Percentiles rank a stretch among this genome's conserved stretches.
Conservation (phyloP, 2,888 invertebrate species). For the Andrena bicolor region DNA sequence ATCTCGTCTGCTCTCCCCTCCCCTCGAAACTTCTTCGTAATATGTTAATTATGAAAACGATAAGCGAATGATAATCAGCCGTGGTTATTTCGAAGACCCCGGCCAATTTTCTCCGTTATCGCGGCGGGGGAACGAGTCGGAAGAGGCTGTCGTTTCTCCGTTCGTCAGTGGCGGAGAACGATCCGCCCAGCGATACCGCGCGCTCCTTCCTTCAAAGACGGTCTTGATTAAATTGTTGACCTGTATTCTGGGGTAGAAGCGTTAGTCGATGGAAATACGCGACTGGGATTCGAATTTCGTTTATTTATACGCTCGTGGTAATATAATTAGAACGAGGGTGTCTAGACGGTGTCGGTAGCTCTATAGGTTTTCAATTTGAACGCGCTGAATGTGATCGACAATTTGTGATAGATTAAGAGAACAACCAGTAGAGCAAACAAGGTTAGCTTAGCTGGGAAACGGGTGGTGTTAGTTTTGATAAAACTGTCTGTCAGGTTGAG, state of each 20-base stretch:
- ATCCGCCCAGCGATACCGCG: background rate
- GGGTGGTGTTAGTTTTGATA: too few relatives aligned
- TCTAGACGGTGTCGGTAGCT: too few relatives aligned
- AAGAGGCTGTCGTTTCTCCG: slow-evolving; percentile 12
- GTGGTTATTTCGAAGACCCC: slow-evolving; percentile 32
- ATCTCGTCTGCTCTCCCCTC: slow-evolving; percentile 57
- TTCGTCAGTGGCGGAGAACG: slow-evolving; percentile 12
- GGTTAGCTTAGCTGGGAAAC: too few relatives aligned
- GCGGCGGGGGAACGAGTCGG: slow-evolving; percentile 7
- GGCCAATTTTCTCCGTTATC: slow-evolving; percentile 33
- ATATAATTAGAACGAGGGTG: background rate
- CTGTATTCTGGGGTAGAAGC: slow-evolving; percentile 4
- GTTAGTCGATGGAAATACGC: background rate
- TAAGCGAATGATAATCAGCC: slow-evolving; percentile 60
- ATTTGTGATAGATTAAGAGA: too few relatives aligned
- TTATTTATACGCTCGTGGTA: background rate
- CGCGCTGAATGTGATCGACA: too few relatives aligned
- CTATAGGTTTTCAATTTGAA: too few relatives aligned
- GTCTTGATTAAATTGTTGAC: slow-evolving; percentile 26
- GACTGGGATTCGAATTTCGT: background rate
- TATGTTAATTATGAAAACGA: slow-evolving; percentile 68
- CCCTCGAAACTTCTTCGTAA: slow-evolving; percentile 54
- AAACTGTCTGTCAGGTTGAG: too few relatives aligned
- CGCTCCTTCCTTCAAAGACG: background rate
- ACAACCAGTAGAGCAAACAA: too few relatives aligned